Conservation (phyloP, 2,888 invertebrate species). For the Automeris io region DNA sequence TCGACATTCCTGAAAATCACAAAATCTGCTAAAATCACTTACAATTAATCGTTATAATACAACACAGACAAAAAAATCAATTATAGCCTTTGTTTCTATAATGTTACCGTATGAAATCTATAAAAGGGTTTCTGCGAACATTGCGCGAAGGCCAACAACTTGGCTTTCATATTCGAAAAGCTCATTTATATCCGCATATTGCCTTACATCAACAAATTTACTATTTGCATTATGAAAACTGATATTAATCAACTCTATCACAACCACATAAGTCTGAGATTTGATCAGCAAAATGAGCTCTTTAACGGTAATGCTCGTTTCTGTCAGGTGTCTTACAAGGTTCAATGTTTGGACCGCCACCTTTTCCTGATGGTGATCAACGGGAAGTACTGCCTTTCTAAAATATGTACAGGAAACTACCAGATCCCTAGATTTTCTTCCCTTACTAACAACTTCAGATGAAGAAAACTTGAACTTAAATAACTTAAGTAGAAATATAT, state of each 20-base stretch:
- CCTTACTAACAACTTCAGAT: background rate
- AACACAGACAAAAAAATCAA: background rate
- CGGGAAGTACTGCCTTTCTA: constrained; percentile 13
- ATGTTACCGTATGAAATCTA: background rate
- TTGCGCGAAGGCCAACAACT: constrained; percentile 59
- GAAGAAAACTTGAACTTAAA: background rate
- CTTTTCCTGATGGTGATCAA: constrained; percentile 27
- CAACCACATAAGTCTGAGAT: constrained; percentile 24
- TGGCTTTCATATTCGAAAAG: constrained; percentile 53
- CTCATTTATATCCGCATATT: constrained; percentile 58
- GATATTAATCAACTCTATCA: constrained; percentile 17
- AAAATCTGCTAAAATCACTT: background rate
- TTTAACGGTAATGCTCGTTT: constrained; percentile 18
- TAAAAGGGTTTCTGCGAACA: constrained; percentile 28
- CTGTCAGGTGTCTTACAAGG: constrained; percentile 34
- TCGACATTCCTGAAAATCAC: background rate
- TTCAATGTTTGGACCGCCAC: constrained; percentile 25
- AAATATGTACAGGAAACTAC: constrained; percentile 6
- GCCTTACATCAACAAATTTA: constrained; percentile 26
- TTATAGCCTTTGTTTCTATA: background rate
- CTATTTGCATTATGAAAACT: constrained; percentile 15
- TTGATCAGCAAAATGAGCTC: constrained; percentile 7
- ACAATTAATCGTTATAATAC: background rate
- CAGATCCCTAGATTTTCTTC: background rate
- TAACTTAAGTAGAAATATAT: too few relatives aligned